Base-by-base conservation (phyloP, 1,140 invertebrate species). In the Aphelenchoides besseyi region DNA sequence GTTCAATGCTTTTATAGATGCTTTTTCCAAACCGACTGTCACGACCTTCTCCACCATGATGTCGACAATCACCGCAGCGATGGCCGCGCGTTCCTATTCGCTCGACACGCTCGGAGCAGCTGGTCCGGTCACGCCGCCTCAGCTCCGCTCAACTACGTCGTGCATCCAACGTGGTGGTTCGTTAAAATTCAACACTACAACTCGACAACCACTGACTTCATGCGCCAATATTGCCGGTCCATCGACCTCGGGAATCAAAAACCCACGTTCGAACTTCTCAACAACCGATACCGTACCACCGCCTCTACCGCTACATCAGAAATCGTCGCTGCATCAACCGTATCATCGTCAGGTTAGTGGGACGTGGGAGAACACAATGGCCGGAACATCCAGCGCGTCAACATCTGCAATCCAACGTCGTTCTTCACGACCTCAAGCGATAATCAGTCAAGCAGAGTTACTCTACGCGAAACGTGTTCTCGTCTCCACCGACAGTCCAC, bases 81-180 rank as follows among this genome's bases (percentile, higher is more conserved):
- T 74, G 37, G 71, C 77, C 48, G 76, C 67, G 8, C 59, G 75
- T 36, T 79, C 75, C 64, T 77, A 77, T 41, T 78, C 75, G 0
- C 66, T 77, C 3, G 75, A 79, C 5, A 74, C 76, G 5, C 67
- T 78, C 2, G 73, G 69, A 29, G 32, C 76, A 54, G 55, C n/a
- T 18, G 3, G 9, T 2, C 37, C 69, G 26, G 16, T 54, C 18
- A 72, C 70, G 2, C 69, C 70, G 12, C 5, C 68, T 8, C 23
- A 30, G 35, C 18, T 70, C n/a, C 18, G 71, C 18, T 29, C 28
- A 12, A n/a, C n/a, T n/a, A n/a, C n/a, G n/a, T 16, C 26, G 16
- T n/a, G 59, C 16, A 41, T 73, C 30, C 72, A 61, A 52, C 63
- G 72, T 18, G 72, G 64, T 29, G 61, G 61, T 0, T 75, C 72